Conservation (phyloP, 2,797 vertebrate species). For the Hafferia zeledoni region DNA sequence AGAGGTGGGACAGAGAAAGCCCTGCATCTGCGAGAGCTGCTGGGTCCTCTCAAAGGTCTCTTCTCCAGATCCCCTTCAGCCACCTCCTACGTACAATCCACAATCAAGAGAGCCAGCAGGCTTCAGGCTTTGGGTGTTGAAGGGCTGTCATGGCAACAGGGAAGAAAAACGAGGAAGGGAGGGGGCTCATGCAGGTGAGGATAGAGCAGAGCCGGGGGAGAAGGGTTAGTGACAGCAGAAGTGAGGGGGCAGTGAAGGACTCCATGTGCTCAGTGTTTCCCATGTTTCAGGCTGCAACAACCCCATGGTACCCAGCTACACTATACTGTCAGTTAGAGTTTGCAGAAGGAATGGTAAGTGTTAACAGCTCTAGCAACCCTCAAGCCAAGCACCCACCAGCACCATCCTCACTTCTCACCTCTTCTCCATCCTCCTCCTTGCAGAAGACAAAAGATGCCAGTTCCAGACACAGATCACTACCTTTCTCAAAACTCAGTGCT, state of each 20-base stretch:
- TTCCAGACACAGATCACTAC: neutral
- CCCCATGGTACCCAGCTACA: neutral
- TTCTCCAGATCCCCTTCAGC: neutral
- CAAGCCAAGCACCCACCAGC: neutral
- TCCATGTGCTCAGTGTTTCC: neutral
- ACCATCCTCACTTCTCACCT: neutral
- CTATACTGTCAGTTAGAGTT: neutral
- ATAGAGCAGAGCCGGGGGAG: neutral
- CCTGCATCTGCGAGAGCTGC: neutral
- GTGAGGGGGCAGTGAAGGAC: neutral
- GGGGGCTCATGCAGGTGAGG: conserved; percentile 31
- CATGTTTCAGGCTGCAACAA: neutral
- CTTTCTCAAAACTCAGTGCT: neutral
- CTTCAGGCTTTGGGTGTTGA: conserved; percentile 37
- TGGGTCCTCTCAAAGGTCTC: neutral
- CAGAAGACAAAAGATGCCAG: neutral
- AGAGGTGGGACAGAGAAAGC: neutral
- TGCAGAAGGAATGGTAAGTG: neutral
- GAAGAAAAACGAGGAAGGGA: neutral
- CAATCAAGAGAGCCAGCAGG: conserved; percentile 75
- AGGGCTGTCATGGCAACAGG: conserved; percentile 69
- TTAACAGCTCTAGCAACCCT: neutral
- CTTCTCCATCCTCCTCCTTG: neutral
- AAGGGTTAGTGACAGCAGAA: conserved; percentile 51
- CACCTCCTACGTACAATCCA: conserved; percentile 67